Percentiles rank a stretch among this genome's conserved stretches.
phyloP scores from a whole-genome alignment of 2,113 vertebrate genomes.

The Chiloscyllium plagiosum region DNA sequence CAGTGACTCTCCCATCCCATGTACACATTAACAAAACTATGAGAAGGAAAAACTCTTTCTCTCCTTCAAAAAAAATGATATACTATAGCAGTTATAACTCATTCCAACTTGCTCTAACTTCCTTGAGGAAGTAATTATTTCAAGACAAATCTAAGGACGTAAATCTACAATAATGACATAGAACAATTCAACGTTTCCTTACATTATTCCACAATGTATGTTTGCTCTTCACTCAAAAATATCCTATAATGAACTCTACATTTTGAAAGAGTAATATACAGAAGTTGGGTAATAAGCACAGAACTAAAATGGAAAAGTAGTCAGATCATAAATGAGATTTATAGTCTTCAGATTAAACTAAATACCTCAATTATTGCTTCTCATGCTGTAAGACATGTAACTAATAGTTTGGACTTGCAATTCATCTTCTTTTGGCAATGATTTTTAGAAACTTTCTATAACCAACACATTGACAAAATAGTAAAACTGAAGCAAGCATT shows the following conservation, averaged over 20 bases:
- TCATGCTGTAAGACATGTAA: background rate
- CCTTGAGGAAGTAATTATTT: background rate
- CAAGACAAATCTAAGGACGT: background rate
- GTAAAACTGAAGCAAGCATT: background rate
- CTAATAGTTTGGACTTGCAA: background rate
- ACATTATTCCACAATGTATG: background rate
- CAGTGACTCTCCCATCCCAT: no score
- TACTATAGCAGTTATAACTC: background rate
- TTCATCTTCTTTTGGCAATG: background rate
- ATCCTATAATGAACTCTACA: background rate
- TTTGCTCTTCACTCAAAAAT: background rate
- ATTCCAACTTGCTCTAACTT: background rate
- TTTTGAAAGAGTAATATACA: background rate
- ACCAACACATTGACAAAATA: background rate
- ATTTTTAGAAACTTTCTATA: background rate
- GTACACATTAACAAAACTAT: background rate
- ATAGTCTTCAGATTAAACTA: background rate
- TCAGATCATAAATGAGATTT: background rate
- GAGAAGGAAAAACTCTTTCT: background rate
- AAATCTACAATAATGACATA: background rate
- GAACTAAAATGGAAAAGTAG: background rate
- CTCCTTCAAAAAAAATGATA: background rate
- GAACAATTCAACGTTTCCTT: background rate
- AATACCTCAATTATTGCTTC: background rate
- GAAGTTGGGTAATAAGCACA: background rate